phyloP scores from a whole-genome alignment of 2,113 vertebrate species.

The Tenrec ecaudatus region DNA sequence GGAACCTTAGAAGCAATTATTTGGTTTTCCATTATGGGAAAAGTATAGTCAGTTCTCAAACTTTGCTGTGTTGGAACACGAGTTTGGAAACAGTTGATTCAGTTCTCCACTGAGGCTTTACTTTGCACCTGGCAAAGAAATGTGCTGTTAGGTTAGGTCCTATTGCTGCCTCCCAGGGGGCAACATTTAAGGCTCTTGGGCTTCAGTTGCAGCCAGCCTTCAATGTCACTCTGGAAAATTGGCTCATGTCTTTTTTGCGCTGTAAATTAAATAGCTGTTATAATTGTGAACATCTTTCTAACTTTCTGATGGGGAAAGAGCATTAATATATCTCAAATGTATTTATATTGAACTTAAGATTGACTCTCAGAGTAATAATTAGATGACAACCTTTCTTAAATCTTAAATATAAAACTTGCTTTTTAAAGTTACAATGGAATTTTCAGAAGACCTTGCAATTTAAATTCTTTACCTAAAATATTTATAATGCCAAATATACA shows the following conservation, averaged over 20 bases:
- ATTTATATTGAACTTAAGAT: neutral
- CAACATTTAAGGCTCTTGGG: neutral
- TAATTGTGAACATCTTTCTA: neutral
- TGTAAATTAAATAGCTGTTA: neutral
- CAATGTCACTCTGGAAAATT: neutral
- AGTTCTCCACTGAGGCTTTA: no score
- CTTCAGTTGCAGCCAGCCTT: neutral
- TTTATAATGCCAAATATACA: neutral
- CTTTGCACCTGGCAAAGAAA: neutral
- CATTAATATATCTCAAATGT: constrained; percentile 5
- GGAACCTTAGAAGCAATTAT: no score
- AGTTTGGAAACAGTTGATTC: no score
- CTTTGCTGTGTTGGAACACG: no score
- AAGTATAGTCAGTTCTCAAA: no score
- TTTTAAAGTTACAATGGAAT: neutral
- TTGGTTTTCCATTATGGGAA: no score
- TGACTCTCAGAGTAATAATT: neutral
- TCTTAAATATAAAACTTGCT: neutral
- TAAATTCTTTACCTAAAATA: constrained; percentile 9
- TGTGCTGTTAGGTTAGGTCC: neutral
- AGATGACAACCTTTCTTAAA: neutral
- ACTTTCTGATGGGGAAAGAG: neutral
- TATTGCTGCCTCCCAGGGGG: neutral
- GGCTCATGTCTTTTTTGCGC: neutral
- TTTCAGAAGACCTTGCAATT: neutral